phyloP scores from a whole-genome alignment of 2,888 invertebrate species.

The Megaustenia siamemsis region DNA sequence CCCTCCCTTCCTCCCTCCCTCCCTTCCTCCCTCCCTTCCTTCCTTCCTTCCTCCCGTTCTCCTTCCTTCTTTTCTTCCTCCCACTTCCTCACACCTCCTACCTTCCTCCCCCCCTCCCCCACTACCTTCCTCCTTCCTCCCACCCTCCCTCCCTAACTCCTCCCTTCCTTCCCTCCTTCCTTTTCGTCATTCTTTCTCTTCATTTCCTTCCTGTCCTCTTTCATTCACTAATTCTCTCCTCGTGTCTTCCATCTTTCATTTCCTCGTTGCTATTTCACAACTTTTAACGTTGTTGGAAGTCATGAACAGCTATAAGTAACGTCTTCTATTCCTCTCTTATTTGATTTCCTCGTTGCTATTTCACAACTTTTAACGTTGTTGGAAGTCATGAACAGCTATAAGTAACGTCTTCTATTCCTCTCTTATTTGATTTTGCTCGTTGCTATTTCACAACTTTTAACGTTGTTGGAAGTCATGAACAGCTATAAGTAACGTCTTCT shows the following conservation, averaged over 20 bases:
- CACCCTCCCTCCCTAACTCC: background rate
- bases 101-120: background rate
- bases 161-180: background rate
- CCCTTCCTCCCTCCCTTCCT: background rate
- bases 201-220: background rate
- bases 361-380: too few relatives aligned
- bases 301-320: too few relatives aligned
- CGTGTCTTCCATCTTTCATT: background rate
- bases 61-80: background rate
- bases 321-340: too few relatives aligned
- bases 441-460: too few relatives aligned
- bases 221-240: background rate
- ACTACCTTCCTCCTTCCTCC: background rate
- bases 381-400: too few relatives aligned
- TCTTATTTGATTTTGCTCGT: too few relatives aligned
- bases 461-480: too few relatives aligned
- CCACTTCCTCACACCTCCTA: background rate
- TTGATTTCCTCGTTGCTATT: too few relatives aligned
- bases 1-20: background rate
- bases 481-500: too few relatives aligned
- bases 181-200: background rate
- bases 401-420: too few relatives aligned
- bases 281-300: too few relatives aligned
- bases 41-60: background rate
- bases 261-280: background rate